Conservation (phyloP, 2,888 invertebrate species). For the Sturmia bella region DNA sequence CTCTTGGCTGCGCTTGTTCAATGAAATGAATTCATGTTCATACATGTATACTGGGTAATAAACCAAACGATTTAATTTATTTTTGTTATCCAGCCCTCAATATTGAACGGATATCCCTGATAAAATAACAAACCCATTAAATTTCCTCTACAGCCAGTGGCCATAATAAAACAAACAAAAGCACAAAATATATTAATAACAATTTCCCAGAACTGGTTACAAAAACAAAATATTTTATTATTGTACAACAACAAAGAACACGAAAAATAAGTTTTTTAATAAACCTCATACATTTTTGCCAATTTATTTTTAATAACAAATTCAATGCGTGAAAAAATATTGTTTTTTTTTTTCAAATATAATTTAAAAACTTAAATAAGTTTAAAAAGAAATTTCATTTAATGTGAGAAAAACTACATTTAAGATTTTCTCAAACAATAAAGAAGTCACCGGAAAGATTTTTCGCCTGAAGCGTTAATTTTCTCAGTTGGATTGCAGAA, state of each 20-base stretch:
- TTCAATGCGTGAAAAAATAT: background rate
- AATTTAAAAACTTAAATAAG: background rate
- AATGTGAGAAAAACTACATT: too few species aligned
- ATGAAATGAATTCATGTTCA: too few species aligned
- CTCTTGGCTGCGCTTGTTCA: too few species aligned
- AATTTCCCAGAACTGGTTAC: background rate
- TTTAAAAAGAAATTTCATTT: too few species aligned
- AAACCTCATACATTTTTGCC: background rate
- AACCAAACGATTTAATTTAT: background rate
- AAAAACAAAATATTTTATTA: background rate
- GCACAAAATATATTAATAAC: background rate
- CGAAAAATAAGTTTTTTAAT: background rate
- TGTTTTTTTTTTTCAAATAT: background rate
- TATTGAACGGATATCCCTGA: background rate
- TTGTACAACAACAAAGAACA: background rate
- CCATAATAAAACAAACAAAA: background rate
- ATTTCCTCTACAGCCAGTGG: background rate
- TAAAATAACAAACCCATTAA: slow-evolving; percentile 17
- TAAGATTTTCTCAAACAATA: too few species aligned
- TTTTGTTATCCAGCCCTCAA: background rate
- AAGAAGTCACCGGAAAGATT: too few species aligned
- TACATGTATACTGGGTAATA: background rate
- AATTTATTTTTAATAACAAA: background rate
- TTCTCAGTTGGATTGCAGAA: too few species aligned
- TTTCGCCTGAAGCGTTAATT: too few species aligned